Evolutionary conservation across 2,113 vertebrate genomes (phyloP).

Genomic region (Limnothrissa miodon): DNA sequence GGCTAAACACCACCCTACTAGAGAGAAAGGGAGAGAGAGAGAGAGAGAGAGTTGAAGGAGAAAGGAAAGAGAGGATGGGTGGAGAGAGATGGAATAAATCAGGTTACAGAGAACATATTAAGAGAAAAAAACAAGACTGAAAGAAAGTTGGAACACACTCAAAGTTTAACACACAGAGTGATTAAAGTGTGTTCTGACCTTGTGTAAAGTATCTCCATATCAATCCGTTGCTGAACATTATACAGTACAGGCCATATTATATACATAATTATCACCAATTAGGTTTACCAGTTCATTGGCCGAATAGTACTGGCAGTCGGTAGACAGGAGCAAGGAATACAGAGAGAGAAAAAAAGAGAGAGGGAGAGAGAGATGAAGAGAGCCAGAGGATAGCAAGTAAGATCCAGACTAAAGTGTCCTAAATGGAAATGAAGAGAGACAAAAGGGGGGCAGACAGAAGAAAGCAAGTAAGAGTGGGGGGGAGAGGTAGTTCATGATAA

Average conservation of each 20-base stretch:
- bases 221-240: not conserved
- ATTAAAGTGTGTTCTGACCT: not conserved
- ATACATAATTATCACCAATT: not conserved
- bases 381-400: not conserved
- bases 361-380: not conserved
- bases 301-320: not conserved
- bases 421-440: not conserved
- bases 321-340: constrained; percentile 9
- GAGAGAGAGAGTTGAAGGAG: constrained; percentile 23
- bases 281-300: not conserved
- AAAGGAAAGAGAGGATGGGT: not conserved
- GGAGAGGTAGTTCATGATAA: not conserved
- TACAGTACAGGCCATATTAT: not conserved
- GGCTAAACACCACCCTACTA: constrained; percentile 52
- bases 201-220: not conserved
- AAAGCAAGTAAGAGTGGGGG: not conserved
- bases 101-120: not conserved
- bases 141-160: no score
- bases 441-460: not conserved
- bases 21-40: constrained; percentile 23
- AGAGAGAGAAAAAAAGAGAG: not conserved
- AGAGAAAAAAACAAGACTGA: constrained; percentile 26
- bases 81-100: not conserved
- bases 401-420: not conserved
- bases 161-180: no score